Evolutionary conservation across 1,140 invertebrate genomes (phyloP), one percentile per base, ranked within the genome.

Genomic region (Sminthurides bifidus): DNA sequence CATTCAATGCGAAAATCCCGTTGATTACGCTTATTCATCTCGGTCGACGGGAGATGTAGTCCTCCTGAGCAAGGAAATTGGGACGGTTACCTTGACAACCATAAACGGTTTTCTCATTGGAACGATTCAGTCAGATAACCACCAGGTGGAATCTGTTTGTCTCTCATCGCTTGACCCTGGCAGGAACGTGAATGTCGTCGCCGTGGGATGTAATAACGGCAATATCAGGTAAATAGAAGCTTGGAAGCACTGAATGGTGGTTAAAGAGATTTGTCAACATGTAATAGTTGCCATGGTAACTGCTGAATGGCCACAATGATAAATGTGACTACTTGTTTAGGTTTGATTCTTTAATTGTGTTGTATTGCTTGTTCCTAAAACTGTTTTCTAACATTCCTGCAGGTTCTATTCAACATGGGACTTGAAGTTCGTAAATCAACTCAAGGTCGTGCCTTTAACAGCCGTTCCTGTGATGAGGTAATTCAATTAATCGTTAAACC

Each of bases 381-480:
- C n/a, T n/a, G n/a, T n/a, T n/a, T 3, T 48, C 30, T 27, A 49
- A 49, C 14, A 2, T 37, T 23, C 24, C 35, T 53, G 1, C 29
- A 64, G 56, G 44, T 61, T 65, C 45, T 61, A 61, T 35, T 65
- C 59, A 1, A 58, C 54, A 6, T 65, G 59, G 59, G 59, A 61
- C 23, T 19, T 65, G 38, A 61, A 60, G 48, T 56, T 60, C 27
- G 35, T 65, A n/a, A 60, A 60, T 60, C 23, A 65, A 55, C 41
- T 60, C 33, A 61, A 61, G 41, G 58, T 61, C 19, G 14, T 55
- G 1, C 54, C 54, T 14, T 35, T 65, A 10, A 17, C 54, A 19
- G 49, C 60, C 3, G 35, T 65, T 21, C 24, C 54, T 10, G 56
- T 65, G 40, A 38, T 59, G 48, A 61, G 60, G 63, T 65, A 60